Evolutionary conservation across 2,113 vertebrate species (phyloP).

Genomic region (Syngnathus typhle): DNA sequence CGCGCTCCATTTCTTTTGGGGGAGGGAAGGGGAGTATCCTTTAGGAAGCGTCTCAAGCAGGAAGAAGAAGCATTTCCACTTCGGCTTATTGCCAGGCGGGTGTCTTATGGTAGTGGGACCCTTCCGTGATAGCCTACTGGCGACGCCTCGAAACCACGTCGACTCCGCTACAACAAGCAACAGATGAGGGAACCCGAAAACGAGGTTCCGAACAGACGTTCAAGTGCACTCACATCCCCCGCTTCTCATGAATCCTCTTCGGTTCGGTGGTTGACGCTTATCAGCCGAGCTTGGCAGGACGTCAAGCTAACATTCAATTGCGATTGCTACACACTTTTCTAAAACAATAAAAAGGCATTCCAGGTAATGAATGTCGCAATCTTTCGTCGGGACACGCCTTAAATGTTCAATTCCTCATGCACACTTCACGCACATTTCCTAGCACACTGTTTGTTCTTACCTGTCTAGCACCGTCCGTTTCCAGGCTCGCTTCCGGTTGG

Average conservation of each 20-base stretch:
- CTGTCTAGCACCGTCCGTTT: not conserved
- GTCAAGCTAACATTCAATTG: not conserved
- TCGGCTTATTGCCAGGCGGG: not conserved
- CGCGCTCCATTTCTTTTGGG: constrained; percentile 18
- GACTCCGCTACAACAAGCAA: constrained; percentile 23
- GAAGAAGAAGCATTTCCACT: constrained; percentile 31
- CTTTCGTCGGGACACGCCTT: not conserved
- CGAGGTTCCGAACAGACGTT: not conserved
- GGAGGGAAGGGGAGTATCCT: not conserved
- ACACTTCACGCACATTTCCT: not conserved
- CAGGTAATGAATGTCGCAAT: not conserved
- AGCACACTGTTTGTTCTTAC: not conserved
- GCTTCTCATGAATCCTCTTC: not conserved
- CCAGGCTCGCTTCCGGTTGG: constrained; percentile 9
- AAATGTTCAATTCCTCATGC: not conserved
- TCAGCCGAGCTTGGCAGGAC: not conserved
- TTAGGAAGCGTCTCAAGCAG: constrained; percentile 35
- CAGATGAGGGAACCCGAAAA: constrained; percentile 14
- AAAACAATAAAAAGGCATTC: not conserved
- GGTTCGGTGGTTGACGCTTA: not conserved
- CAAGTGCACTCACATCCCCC: not conserved
- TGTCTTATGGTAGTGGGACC: constrained; percentile 13
- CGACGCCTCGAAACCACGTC: constrained; percentile 46
- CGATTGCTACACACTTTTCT: not conserved
- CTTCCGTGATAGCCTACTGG: constrained; percentile 39